Evolutionary conservation across 2,113 vertebrate genomes (phyloP), one percentile per base, ranked within the genome.

Genomic region (Turdus rufiventris): DNA sequence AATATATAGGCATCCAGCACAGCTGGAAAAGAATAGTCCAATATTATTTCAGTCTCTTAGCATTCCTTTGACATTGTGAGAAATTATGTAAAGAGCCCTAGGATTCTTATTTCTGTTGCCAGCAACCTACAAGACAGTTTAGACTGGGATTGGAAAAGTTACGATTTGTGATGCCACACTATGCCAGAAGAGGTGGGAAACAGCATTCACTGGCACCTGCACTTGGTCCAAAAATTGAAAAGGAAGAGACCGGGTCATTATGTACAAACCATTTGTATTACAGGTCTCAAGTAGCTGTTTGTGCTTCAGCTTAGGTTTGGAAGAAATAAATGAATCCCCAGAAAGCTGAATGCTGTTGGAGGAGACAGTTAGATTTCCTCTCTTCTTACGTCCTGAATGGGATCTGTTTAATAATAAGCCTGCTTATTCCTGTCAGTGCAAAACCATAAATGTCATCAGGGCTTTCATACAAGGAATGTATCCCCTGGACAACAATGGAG

Each of bases 91-190:
- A 84, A 89, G 67, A 94, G n/a, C 23, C 28, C 61, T 83, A 68
- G 33, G 65, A 88, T 85, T 91, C 61, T 92, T 90, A 73, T 73
- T 91, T 91, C 57, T 83, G 19, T 67, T 96, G 83, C 58, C 61
- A 91, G 40, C 40, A 48, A 15, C 57, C 51, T 65, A 53, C 74
- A 80, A 57, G 67, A 74, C 10, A 58, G 48, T 82, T 96, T 84
- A 81, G 74, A 66, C 8, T 14, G 19, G 58, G 43, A 88, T 19
- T 63, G 28, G 48, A 33, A 47, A 91, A 80, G 58, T 83, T 92
- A 70, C 70, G 91, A 94, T 95, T 95, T 94, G 77, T 93, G 62
- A 45, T 87, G 84, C 33, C 54, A 70, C 8, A 9, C 28, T 66
- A 23, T 1, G 5, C 81, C 85, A 85, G 53, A 93, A 91, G 78